A percentile compares a stretch with the other conserved stretches of the same genome.
Evolutionary conservation across 2,888 invertebrate genomes (phyloP).

Genomic region (Pemphredon lugubris): DNA sequence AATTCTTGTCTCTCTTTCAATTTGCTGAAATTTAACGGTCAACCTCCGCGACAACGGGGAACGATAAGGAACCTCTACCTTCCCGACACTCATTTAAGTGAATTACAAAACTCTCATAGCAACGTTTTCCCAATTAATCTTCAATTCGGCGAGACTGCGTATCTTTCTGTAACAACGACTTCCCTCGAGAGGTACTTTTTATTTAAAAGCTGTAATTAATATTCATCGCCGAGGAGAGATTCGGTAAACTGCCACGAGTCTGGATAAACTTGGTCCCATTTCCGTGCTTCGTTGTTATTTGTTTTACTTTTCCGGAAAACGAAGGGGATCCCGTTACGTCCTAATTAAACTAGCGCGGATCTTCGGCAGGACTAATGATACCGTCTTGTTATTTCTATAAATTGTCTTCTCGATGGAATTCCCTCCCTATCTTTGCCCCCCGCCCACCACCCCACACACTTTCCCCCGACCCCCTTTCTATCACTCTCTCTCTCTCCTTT

Average conservation of each 20-base stretch:
- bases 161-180: no score
- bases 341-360: constrained; percentile 40
- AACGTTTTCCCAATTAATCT: background rate
- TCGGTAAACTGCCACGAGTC: constrained; percentile 25
- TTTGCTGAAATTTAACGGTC: no score
- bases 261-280: constrained; percentile 32
- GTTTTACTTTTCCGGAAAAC: constrained; percentile 16
- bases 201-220: no score
- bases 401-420: constrained; percentile 30
- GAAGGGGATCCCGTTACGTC: constrained; percentile 33
- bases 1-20: background rate
- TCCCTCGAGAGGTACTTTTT: no score
- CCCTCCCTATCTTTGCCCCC: no score
- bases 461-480: background rate
- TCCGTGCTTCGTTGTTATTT: constrained; percentile 34
- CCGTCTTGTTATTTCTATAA: constrained; percentile 23
- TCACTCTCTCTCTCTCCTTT: background rate
- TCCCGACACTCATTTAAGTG: no score
- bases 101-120: no score
- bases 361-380: constrained; percentile 36
- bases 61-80: no score
- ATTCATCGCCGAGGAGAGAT: constrained; percentile 34
- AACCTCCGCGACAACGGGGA: no score
- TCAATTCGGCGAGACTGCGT: no score
- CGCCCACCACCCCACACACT: background rate